Base-by-base conservation (phyloP, 2,888 invertebrate genomes). In the Sminthurides aquaticus region DNA sequence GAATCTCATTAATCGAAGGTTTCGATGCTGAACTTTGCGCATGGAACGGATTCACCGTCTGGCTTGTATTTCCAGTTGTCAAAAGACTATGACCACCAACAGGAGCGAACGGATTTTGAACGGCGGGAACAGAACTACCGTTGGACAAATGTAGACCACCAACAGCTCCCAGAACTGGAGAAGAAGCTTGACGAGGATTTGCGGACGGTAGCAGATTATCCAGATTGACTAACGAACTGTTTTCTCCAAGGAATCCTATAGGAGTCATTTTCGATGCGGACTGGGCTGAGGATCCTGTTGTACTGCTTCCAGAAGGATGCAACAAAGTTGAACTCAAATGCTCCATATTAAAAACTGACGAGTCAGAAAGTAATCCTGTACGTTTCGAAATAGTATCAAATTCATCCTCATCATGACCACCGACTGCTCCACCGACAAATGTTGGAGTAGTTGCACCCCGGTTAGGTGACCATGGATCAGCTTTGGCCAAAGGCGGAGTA, bases 191-290 rank as follows among this genome's bases (percentile, higher is more conserved):
- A 43, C 57, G 57, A 49, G 20, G 43, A 15, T 56, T 56, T 15
- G 54, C 26, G 55, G 82, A 79, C 62, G 83, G 87, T 75, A 99
- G 91, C 78, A 99, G 85, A 79, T 97, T 93, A 82, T 99, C 98
- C 79, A 99, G 84, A 84, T 99, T 98, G 70, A 99, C 98, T 75
- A 99, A 85, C 75, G 89, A 86, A 15, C 94, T 94, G 82, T 99
- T 97, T 81, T 95, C 95, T 55, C 98, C 98, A 62, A 99, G 86
- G 82, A 99, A 99, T 76, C 90, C 88, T 75, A 93, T 91, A 1
- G 97, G 96, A 60, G 94, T 95, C 81, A 95, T 96, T 64, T 77
- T 76, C 26, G 43, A 49, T 61, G 29, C 34, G 15, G 49, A 26
- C 26, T 57, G 58, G 15, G 49, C 56, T 34, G 26, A 58, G 29